These are phyloP conservation scores for Phaethon lepturus DNA, from an alignment of 2,113 vertebrate species.

Conservation along the genomic window DNA sequence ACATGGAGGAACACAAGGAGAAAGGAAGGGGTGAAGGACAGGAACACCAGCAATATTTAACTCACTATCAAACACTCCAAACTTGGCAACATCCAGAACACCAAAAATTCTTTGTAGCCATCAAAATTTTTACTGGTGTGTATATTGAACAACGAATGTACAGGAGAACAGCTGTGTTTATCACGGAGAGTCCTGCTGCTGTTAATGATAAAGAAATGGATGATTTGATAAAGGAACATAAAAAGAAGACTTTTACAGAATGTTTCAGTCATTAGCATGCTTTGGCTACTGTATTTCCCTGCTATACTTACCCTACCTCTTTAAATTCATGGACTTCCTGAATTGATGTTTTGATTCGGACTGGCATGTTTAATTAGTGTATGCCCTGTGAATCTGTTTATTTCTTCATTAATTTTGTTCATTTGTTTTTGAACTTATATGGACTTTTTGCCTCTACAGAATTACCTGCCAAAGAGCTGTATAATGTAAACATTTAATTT, in stretches of 20 bases:
- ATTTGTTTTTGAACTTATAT: background rate
- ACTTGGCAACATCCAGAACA: background rate
- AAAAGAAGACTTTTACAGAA: background rate
- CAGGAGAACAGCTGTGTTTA: background rate
- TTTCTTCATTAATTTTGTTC: background rate
- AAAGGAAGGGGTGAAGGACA: background rate
- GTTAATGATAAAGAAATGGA: background rate
- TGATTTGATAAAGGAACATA: background rate
- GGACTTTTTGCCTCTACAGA: background rate
- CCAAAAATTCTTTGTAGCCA: background rate
- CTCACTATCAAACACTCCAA: background rate
- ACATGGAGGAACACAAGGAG: background rate
- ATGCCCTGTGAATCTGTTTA: background rate
- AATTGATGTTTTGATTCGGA: background rate
- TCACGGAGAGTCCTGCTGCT: background rate
- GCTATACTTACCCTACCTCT: background rate
- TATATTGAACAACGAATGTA: background rate
- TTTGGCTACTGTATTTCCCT: background rate
- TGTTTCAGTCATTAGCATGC: background rate
- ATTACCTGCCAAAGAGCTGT: background rate
- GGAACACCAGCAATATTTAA: background rate
- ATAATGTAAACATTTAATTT: background rate
- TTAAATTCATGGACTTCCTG: background rate
- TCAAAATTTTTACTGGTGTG: background rate
- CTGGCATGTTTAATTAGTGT: background rate